phyloP scores from a whole-genome alignment of 1,140 invertebrate species.

The Anoplophora glabripennis region DNA sequence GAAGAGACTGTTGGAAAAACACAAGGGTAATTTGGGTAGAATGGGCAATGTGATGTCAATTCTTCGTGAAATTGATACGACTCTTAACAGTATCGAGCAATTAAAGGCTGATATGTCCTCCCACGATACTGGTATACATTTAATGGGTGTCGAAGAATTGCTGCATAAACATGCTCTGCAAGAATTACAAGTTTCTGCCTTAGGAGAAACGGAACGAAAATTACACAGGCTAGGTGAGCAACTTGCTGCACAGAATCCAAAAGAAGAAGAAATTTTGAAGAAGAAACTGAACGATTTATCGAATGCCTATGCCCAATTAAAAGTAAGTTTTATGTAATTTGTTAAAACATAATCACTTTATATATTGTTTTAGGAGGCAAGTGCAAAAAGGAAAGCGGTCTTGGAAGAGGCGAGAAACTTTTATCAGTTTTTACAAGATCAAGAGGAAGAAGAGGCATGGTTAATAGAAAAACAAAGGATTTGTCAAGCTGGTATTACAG shows the following conservation, averaged over 20 bases:
- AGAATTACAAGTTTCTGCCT: slow-evolving; percentile 83
- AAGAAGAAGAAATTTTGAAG: slow-evolving; percentile 40
- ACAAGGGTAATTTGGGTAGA: slow-evolving; percentile 75
- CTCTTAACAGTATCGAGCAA: slow-evolving; percentile 76
- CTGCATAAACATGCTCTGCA: slow-evolving; percentile 90
- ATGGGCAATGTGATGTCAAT: slow-evolving; percentile 79
- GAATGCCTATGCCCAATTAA: slow-evolving; percentile 39
- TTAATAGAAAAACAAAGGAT: slow-evolving; percentile 89
- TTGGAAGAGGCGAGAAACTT: slow-evolving; percentile 90
- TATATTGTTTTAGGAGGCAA: slow-evolving; percentile 42
- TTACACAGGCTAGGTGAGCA: slow-evolving; percentile 68
- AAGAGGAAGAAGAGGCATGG: slow-evolving; percentile 84
- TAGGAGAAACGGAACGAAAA: slow-evolving; percentile 77
- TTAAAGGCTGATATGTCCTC: slow-evolving; percentile 80
- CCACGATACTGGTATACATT: slow-evolving; percentile 86
- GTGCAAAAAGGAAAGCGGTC: slow-evolving; percentile 72
- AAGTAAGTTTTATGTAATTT: slow-evolving; percentile 23
- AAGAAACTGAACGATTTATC: slow-evolving; percentile 40
- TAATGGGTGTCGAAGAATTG: slow-evolving; percentile 89
- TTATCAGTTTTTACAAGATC: slow-evolving; percentile 93
- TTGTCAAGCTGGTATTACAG: slow-evolving; percentile 84
- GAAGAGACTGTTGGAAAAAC: slow-evolving; percentile 79
- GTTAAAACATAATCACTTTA: not conserved
- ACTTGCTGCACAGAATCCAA: slow-evolving; percentile 42
- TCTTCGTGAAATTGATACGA: slow-evolving; percentile 89